Evolutionary conservation across 2,888 invertebrate species (phyloP).

Genomic region (Papilio protenor): DNA sequence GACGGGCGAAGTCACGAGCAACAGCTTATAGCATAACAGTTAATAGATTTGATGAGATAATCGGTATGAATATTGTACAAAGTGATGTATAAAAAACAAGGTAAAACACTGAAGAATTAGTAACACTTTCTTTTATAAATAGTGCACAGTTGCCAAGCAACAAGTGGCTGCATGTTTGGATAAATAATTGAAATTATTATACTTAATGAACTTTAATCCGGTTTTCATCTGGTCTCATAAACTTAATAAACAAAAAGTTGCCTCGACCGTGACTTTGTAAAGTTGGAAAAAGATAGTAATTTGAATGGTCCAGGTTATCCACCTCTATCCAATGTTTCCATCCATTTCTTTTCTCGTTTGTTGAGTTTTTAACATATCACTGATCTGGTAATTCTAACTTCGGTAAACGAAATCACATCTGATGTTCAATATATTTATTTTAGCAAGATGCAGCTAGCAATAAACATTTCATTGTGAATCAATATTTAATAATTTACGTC

Average conservation of each 20-base stretch:
- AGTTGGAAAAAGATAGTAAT: background rate
- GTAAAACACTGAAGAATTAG: too few relatives aligned
- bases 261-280: background rate
- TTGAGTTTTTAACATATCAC: background rate
- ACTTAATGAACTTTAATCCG: background rate
- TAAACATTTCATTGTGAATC: constrained; percentile 28
- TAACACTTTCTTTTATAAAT: too few relatives aligned
- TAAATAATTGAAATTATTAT: background rate
- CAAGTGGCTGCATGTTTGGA: background rate
- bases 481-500: constrained; percentile 11
- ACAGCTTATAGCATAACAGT: too few relatives aligned
- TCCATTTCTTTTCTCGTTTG: background rate
- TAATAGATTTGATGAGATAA: too few relatives aligned
- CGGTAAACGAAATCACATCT: background rate
- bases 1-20: too few relatives aligned
- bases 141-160: background rate
- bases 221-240: background rate
- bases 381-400: background rate
- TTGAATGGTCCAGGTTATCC: background rate
- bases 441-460: constrained; percentile 21
- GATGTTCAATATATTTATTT: background rate
- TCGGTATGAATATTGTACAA: too few relatives aligned
- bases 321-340: background rate
- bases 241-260: background rate
- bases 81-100: too few relatives aligned